phyloP scores from a whole-genome alignment of 2,113 vertebrate genomes.

The Guaruba guarouba region DNA sequence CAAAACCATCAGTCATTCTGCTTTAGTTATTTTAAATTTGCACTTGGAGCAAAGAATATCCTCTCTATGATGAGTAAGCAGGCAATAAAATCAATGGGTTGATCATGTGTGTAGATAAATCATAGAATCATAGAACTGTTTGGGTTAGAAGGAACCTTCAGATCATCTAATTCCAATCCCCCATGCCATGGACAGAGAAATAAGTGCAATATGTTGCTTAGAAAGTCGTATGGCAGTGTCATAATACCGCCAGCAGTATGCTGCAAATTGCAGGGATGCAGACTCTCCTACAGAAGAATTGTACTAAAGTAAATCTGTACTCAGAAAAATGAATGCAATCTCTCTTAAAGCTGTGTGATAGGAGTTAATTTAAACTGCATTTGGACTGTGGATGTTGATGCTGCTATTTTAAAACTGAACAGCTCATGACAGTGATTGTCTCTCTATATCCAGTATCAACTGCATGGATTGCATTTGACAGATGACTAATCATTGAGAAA shows the following conservation, averaged over 20 bases:
- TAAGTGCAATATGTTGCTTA: neutral
- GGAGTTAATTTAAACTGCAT: conserved; percentile 3
- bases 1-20: neutral
- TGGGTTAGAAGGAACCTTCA: neutral
- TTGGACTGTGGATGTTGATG: neutral
- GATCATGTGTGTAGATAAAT: neutral
- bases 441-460: neutral
- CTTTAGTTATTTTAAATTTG: neutral
- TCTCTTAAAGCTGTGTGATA: neutral
- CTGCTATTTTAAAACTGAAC: conserved; percentile 12
- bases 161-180: neutral
- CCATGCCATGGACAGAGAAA: neutral
- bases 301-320: neutral
- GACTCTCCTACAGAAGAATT: neutral
- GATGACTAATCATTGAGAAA: conserved; percentile 28
- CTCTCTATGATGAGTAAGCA: neutral
- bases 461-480: conserved; percentile 1
- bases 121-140: neutral
- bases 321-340: neutral
- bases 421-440: neutral
- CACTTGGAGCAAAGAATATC: neutral
- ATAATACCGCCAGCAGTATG: neutral
- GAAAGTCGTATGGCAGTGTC: neutral
- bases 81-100: neutral
- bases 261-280: neutral